Evolutionary conservation across 2,797 vertebrate genomes (phyloP).

Genomic region (Phoeniculus purpureus): DNA sequence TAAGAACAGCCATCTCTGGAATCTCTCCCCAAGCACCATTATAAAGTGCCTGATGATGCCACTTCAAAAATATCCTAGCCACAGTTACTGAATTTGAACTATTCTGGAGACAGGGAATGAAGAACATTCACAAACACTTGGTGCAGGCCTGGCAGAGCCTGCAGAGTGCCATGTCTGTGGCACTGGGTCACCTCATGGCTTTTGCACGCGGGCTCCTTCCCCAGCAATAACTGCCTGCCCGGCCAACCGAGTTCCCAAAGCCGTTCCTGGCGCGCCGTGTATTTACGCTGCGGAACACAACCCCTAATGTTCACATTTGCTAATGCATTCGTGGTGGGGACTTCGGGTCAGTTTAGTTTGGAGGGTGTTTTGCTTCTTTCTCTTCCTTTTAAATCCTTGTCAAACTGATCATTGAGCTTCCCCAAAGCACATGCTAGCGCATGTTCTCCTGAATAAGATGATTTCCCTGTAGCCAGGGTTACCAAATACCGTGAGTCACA

Average conservation of each 20-base stretch:
- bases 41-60: not conserved
- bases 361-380: not conserved
- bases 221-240: not conserved
- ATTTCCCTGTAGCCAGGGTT: not conserved
- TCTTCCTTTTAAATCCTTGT: not conserved
- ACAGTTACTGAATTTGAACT: not conserved
- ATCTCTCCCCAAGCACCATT: constrained; percentile 8
- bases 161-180: accelerated
- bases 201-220: accelerated
- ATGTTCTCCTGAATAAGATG: not conserved
- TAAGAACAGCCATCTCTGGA: constrained; percentile 4
- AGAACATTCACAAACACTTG: not conserved
- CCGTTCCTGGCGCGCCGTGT: not conserved
- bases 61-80: constrained; percentile 31
- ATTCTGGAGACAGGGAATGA: not conserved
- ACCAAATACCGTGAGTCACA: not conserved
- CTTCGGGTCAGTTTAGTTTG: not conserved
- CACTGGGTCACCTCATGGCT: accelerated
- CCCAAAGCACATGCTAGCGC: not conserved
- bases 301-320: not conserved
- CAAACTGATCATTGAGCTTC: not conserved
- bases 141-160: not conserved
- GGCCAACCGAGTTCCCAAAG: not conserved
- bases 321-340: not conserved
- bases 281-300: not conserved